Base-by-base conservation (phyloP, 2,797 vertebrate genomes). In the Sebastiscus tertius region DNA sequence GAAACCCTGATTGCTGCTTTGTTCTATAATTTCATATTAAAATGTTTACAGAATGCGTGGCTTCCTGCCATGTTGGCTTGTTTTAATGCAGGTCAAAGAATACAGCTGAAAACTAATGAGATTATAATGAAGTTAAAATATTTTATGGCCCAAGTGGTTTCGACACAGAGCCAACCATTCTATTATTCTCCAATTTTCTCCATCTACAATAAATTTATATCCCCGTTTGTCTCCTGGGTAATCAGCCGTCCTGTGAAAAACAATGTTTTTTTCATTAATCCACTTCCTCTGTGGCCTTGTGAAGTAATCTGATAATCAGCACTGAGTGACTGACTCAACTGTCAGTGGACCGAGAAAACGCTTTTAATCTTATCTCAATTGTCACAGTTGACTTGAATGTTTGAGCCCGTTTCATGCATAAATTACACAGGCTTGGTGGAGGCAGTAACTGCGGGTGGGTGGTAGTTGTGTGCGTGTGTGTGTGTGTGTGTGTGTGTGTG, bases 321-420 rank as follows among this genome's bases (percentile, higher is more conserved):
- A 9, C 64, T 72, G 79, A 82, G 56, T 66, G 65, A 34, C 16
- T 67, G 66, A 65, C 49, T 75, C 39, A 66, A 77, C 55, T 72
- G 72, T 85, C 77, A 80, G 62, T 66, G 42, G 71, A 54, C 66
- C 18, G 8, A 6, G 71, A 82, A 79, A 79, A 74, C 12, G 6
- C 54, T 72, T 49, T 73, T 66, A 66, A 79, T 84, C 78, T 82
- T 72, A 84, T 86, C 74, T 73, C 72, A 56, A 33, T 54, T 65
- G 60, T 84, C 82, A 79, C 73, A 66, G 29, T 72, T 70, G 60
- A 79, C 71, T 79, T 63, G 46, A 54, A 46, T 70, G 39, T 77
- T 39, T 75, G 31, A 82, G 62, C 67, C 31, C n/a, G 55, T 79
- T 79, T 84, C 65, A 60, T 82, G 62, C 75, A 88, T 86, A 65